A percentile compares a stretch with the other conserved stretches of the same genome.
These are phyloP conservation scores for Cephonodes hylas DNA, from an alignment of 2,888 invertebrate species.

Conservation along the genomic window DNA sequence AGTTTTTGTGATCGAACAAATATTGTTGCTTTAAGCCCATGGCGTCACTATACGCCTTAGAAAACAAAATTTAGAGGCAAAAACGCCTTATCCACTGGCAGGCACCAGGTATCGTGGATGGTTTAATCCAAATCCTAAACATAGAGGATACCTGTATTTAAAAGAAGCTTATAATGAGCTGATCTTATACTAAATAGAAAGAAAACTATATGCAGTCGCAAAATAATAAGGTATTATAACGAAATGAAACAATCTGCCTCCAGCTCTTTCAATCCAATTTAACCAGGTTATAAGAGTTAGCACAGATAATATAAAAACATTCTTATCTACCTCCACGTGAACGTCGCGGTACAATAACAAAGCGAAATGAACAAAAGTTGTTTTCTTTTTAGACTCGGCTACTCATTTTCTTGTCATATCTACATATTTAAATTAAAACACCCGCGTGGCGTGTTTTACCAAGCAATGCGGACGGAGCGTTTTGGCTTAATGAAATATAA, in stretches of 20 bases:
- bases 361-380: neutral
- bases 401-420: slow-evolving; percentile 13
- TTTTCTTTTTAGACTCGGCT: neutral
- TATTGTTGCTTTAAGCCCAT: no score
- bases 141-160: no score
- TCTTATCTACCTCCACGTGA: neutral
- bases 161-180: no score
- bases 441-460: slow-evolving; percentile 32
- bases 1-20: no score
- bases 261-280: neutral
- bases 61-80: no score
- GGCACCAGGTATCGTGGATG: no score
- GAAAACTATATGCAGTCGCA: no score
- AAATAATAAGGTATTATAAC: no score
- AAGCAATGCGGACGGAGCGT: slow-evolving; percentile 21
- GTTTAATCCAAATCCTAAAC: no score
- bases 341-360: neutral
- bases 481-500: slow-evolving; percentile 44
- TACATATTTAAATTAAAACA: slow-evolving; percentile 40
- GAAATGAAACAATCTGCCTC: neutral
- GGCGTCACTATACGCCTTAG: no score
- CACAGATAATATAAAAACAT: neutral
- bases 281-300: neutral
- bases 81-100: no score
- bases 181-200: no score